Evolutionary conservation across 2,797 vertebrate genomes (phyloP).

Genomic region (Hirundo rustica): DNA sequence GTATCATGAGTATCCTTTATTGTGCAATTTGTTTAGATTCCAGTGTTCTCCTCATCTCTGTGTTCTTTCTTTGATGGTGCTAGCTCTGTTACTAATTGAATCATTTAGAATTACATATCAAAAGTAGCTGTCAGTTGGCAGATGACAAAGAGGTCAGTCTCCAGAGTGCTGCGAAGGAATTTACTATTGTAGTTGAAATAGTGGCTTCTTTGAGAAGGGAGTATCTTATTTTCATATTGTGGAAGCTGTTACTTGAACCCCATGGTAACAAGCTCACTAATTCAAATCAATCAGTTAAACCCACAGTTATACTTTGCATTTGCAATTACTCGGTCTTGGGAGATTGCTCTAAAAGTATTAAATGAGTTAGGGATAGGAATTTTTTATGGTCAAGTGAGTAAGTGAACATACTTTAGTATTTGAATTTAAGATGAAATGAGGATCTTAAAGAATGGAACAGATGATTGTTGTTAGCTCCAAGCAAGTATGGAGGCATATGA

Average conservation of each 20-base stretch:
- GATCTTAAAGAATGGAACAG: neutral
- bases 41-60: neutral
- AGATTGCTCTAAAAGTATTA: neutral
- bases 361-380: neutral
- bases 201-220: constrained; percentile 3
- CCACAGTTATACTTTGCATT: neutral
- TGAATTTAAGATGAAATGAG: neutral
- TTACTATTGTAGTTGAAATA: constrained; percentile 19
- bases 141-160: constrained; percentile 19
- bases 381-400: neutral
- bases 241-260: neutral
- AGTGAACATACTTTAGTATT: neutral
- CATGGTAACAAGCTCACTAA: neutral
- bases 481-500: neutral
- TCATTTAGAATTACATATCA: neutral
- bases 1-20: neutral
- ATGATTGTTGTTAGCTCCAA: neutral
- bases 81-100: neutral
- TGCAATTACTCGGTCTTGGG: neutral
- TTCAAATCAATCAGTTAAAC: neutral
- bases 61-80: neutral
- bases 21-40: neutral
- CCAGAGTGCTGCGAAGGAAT: neutral
- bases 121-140: constrained; percentile 8
- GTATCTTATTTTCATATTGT: neutral